Evolutionary conservation across 2,113 vertebrate species (phyloP).

Genomic region (Talpa occidentalis): DNA sequence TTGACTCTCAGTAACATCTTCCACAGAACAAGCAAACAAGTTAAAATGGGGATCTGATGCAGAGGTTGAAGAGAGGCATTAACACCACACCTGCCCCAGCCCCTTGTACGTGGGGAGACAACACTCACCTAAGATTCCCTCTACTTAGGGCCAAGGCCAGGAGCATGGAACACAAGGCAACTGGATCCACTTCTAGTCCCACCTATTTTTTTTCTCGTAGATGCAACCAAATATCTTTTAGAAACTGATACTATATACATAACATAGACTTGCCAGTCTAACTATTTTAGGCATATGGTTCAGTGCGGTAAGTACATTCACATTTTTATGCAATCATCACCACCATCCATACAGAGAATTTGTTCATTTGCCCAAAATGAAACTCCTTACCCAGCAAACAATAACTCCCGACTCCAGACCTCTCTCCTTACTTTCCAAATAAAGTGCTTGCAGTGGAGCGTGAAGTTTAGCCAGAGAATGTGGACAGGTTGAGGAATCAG

Average conservation of each 20-base stretch:
- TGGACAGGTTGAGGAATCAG: not conserved
- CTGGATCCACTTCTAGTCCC: not conserved
- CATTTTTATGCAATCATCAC: not conserved
- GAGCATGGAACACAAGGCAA: not conserved
- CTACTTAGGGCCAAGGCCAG: not conserved
- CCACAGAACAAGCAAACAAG: not conserved
- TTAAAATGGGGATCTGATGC: not conserved
- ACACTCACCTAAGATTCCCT: not conserved
- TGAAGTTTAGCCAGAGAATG: not conserved
- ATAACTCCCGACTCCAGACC: no score
- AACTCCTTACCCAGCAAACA: not conserved
- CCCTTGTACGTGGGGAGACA: fast-evolving
- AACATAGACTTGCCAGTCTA: not conserved
- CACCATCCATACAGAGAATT: not conserved
- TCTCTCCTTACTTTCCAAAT: not conserved
- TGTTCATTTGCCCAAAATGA: not conserved
- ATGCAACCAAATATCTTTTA: not conserved
- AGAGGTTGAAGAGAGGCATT: not conserved
- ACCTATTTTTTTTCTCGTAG: not conserved
- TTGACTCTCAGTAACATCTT: not conserved
- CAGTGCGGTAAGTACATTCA: not conserved
- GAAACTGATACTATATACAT: not conserved
- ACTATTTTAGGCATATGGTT: not conserved
- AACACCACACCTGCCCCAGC: not conserved
- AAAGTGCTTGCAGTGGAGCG: not conserved